These are phyloP conservation scores for Erpetoichthys calabaricus DNA, from an alignment of 2,797 vertebrate species.

Conservation along the genomic window DNA sequence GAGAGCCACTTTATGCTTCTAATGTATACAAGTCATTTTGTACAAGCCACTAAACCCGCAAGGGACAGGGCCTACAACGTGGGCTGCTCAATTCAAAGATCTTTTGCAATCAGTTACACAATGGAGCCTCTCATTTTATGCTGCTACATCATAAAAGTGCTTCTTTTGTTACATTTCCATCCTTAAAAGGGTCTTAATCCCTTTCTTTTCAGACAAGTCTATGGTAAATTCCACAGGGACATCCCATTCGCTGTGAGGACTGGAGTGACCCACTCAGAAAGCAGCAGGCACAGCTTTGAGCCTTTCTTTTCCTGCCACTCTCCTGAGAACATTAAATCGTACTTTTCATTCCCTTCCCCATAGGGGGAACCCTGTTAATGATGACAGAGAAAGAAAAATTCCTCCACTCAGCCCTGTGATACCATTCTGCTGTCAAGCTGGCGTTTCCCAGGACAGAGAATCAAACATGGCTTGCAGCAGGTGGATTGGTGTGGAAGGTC, in stretches of 20 bases:
- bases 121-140: conserved; percentile 87
- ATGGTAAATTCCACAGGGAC: conserved; percentile 82
- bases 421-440: conserved; percentile 65
- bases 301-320: conserved; percentile 62
- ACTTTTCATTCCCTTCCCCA: conserved; percentile 74
- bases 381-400: conserved; percentile 81
- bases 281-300: conserved; percentile 64
- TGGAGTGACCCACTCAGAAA: conserved; percentile 72
- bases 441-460: conserved; percentile 57
- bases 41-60: conserved; percentile 49
- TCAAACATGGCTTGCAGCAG: conserved; percentile 82
- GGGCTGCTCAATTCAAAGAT: conserved; percentile 69
- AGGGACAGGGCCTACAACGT: conserved; percentile 46
- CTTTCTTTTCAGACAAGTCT: conserved; percentile 74
- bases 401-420: conserved; percentile 63
- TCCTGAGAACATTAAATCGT: conserved; percentile 77
- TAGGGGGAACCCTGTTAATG: conserved; percentile 75
- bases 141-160: conserved; percentile 95
- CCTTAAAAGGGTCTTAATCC: conserved; percentile 87
- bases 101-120: conserved; percentile 79
- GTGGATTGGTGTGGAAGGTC: conserved; percentile 68
- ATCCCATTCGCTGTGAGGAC: conserved; percentile 74
- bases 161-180: conserved; percentile 93
- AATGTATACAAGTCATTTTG: conserved; percentile 60
- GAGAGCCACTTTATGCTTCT: conserved; percentile 50